Conservation (phyloP, 2,888 invertebrate genomes). For the Torymus auratus region DNA sequence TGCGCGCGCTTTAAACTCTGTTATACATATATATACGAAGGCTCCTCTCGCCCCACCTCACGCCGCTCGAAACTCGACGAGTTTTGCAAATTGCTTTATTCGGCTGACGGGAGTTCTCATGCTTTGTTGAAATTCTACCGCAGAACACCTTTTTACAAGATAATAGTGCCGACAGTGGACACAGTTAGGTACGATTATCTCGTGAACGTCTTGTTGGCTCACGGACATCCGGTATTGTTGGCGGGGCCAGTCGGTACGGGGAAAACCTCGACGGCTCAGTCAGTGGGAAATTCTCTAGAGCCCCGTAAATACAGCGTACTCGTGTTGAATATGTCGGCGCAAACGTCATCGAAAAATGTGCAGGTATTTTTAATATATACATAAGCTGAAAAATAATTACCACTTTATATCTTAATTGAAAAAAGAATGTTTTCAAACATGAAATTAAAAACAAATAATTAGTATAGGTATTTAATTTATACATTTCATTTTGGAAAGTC, state of each 20-base stretch:
- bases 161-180: constrained; percentile 92
- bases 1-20: constrained; percentile 8
- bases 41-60: neutral
- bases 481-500: too few species aligned
- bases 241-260: constrained; percentile 93
- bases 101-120: neutral
- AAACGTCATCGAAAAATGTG: constrained; percentile 90
- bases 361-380: constrained; percentile 63
- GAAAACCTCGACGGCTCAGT: constrained; percentile 87
- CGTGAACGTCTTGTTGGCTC: constrained; percentile 81
- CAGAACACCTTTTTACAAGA: constrained; percentile 88
- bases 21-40: constrained; percentile 3
- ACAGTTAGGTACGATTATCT: constrained; percentile 90
- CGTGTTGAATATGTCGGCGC: constrained; percentile 92
- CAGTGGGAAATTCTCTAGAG: constrained; percentile 79
- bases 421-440: too few species aligned
- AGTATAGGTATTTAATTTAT: too few species aligned
- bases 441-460: too few species aligned
- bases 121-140: neutral
- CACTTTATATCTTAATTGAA: too few species aligned
- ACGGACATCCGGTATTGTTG: constrained; percentile 85
- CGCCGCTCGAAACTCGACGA: too few species aligned
- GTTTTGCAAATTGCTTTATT: too few species aligned
- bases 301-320: constrained; percentile 81
- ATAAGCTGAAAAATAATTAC: too few species aligned